Percentiles rank a stretch among this genome's conserved stretches.
Evolutionary conservation across 2,113 vertebrate genomes (phyloP).

Genomic region (cattle (Bos taurus)): DNA sequence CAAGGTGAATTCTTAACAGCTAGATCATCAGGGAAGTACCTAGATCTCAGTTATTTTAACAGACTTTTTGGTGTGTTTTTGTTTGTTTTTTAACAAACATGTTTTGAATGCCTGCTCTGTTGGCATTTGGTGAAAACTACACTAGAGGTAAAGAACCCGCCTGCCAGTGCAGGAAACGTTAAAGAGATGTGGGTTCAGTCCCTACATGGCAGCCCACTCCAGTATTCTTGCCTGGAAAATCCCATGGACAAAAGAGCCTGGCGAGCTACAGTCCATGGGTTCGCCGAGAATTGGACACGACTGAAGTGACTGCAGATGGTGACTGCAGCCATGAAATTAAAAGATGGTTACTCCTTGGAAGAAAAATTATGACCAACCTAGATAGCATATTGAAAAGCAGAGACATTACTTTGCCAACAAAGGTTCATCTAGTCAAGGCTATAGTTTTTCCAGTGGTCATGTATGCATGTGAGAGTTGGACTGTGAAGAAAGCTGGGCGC

Average conservation of each 20-base stretch:
- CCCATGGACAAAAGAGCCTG: neutral
- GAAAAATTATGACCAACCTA: too few species aligned
- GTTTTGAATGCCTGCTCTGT: neutral
- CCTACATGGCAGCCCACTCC: neutral
- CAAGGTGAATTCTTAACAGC: neutral
- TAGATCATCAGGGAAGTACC: neutral
- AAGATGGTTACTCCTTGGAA: too few species aligned
- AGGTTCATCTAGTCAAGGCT: too few species aligned
- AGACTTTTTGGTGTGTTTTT: neutral
- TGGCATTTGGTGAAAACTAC: neutral
- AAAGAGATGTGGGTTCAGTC: neutral
- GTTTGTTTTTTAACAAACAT: neutral
- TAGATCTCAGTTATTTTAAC: neutral
- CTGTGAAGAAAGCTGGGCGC: too few species aligned
- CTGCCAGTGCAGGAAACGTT: neutral
- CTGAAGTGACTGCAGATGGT: neutral
- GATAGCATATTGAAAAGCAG: too few species aligned
- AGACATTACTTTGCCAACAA: too few species aligned
- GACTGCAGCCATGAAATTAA: too few species aligned
- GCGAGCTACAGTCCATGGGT: neutral
- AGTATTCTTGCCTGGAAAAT: neutral
- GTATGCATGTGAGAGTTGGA: too few species aligned
- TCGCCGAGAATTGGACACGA: fast-evolving
- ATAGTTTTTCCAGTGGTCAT: too few species aligned
- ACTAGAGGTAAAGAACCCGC: neutral